Evolutionary conservation across 2,888 invertebrate species (phyloP).

Genomic region (Eudasyphora cyanicolor): DNA sequence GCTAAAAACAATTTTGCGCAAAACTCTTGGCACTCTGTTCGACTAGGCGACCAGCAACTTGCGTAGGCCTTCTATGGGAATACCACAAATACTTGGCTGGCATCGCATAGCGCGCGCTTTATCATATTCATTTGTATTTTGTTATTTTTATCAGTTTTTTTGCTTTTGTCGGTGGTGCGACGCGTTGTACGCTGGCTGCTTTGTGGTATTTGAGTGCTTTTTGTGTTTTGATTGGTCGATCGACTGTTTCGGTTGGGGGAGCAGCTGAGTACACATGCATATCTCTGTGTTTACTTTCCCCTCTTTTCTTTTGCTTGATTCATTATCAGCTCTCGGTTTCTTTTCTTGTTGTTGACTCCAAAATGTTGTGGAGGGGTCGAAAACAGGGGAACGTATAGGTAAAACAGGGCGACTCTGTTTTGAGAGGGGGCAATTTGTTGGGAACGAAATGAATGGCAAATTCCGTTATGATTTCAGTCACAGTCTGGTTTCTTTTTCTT

Average conservation of each 20-base stretch:
- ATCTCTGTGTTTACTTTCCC: conserved; percentile 12
- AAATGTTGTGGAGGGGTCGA: neutral
- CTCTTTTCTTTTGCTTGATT: neutral
- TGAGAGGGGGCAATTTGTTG: conserved; percentile 27
- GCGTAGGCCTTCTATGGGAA: conserved; percentile 57
- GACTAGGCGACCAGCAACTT: conserved; percentile 75
- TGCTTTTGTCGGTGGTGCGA: conserved; percentile 17
- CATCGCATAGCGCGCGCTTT: conserved; percentile 21
- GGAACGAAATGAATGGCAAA: no score
- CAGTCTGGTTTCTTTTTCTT: conserved; percentile 11
- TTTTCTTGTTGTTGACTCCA: neutral
- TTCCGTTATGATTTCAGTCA: neutral
- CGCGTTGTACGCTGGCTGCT: conserved; percentile 39
- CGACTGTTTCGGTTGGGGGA: neutral
- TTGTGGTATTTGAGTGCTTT: conserved; percentile 42
- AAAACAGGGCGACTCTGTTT: neutral
- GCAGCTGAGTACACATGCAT: conserved; percentile 18
- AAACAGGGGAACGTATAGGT: neutral
- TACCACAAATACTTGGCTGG: conserved; percentile 44
- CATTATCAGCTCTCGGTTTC: neutral
- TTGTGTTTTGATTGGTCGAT: conserved; percentile 36
- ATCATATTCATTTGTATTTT: conserved; percentile 71
- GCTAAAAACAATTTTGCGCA: conserved; percentile 76
- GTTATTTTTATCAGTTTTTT: conserved; percentile 62
- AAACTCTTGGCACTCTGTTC: conserved; percentile 79